Conservation (phyloP, 1,140 invertebrate species). For the Achroia grisella region DNA sequence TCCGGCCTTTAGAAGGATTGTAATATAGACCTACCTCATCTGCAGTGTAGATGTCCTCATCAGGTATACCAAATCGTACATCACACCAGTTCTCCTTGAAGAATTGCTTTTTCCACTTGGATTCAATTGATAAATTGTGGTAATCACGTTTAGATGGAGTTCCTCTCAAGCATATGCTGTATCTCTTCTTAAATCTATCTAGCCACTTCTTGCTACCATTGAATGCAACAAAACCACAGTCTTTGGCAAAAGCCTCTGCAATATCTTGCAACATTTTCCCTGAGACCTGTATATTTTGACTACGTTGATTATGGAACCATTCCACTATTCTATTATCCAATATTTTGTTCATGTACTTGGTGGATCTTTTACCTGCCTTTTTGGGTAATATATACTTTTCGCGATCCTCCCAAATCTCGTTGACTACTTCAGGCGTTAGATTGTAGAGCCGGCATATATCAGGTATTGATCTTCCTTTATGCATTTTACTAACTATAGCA, state of each 20-base stretch:
- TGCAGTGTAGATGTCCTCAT: slow-evolving; percentile 27
- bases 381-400: slow-evolving; percentile 22
- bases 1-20: slow-evolving; percentile 26
- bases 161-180: slow-evolving; percentile 20
- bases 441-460: slow-evolving; percentile 22
- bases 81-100: slow-evolving; percentile 24
- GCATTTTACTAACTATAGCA: slow-evolving; percentile 25
- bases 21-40: slow-evolving; percentile 27
- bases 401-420: slow-evolving; percentile 25
- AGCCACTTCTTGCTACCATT: slow-evolving; percentile 29
- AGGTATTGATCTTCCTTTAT: slow-evolving; percentile 17
- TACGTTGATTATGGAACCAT: slow-evolving; percentile 18
- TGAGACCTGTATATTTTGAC: slow-evolving; percentile 18
- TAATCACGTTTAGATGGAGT: slow-evolving; percentile 15
- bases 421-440: slow-evolving; percentile 19
- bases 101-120: slow-evolving; percentile 23
- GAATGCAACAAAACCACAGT: slow-evolving; percentile 23
- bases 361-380: slow-evolving; percentile 15
- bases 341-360: slow-evolving; percentile 19
- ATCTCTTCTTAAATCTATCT: slow-evolving; percentile 23
- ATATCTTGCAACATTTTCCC: slow-evolving; percentile 25
- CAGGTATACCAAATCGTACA: slow-evolving; percentile 13
- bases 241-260: slow-evolving; percentile 20
- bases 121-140: slow-evolving; percentile 14
- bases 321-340: slow-evolving; percentile 19